Evolutionary conservation across 1,140 invertebrate species (phyloP).

Genomic region (Ceratosolen fusciceps): DNA sequence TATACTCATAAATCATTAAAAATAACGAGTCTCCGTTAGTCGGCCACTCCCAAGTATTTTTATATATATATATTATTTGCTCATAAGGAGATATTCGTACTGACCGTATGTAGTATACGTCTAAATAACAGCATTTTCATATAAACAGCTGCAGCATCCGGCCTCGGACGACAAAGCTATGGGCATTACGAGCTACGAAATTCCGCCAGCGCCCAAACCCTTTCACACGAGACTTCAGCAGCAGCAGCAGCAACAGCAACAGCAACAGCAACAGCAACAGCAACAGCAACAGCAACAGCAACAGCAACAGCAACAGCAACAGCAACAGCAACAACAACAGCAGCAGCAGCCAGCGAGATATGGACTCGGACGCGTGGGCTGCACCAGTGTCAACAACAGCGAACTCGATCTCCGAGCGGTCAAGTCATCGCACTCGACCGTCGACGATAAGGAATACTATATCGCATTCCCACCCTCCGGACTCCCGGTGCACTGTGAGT

Average conservation of each 20-base stretch:
- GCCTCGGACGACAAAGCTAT: slow-evolving; percentile 58
- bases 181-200: slow-evolving; percentile 66
- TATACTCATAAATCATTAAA: not conserved
- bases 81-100: not conserved
- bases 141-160: slow-evolving; percentile 57
- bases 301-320: too few relatives aligned
- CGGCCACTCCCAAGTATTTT: not conserved
- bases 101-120: not conserved
- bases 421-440: slow-evolving; percentile 50
- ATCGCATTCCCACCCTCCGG: slow-evolving; percentile 73
- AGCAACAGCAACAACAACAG: too few relatives aligned
- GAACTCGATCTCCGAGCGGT: slow-evolving; percentile 59
- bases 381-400: slow-evolving; percentile 48
- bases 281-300: too few relatives aligned
- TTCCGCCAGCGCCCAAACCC: slow-evolving; percentile 69
- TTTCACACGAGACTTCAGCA: slow-evolving; percentile 57
- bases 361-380: slow-evolving; percentile 48
- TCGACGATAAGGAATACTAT: slow-evolving; percentile 66
- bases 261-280: too few relatives aligned
- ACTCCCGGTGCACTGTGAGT: slow-evolving; percentile 68
- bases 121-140: slow-evolving; percentile 4
- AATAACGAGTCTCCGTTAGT: not conserved
- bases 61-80: not conserved
- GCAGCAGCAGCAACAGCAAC: too few relatives aligned
- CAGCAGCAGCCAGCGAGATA: slow-evolving; percentile 51